Evolutionary conservation across 1,140 invertebrate species (phyloP).

Genomic region (Ostrea edulis): DNA sequence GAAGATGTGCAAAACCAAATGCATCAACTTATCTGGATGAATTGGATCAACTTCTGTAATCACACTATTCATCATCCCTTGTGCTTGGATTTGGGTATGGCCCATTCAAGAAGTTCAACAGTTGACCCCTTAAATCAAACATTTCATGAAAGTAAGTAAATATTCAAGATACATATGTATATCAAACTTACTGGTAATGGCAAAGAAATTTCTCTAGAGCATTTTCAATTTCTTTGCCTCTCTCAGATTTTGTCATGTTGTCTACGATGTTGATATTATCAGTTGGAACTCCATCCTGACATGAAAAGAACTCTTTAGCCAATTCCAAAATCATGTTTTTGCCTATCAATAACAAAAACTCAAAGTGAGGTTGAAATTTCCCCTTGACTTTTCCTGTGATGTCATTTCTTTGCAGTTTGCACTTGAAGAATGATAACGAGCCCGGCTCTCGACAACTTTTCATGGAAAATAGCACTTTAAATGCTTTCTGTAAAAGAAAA

Average conservation of each 20-base stretch:
- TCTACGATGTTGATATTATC: not conserved
- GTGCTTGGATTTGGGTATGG: too few relatives aligned
- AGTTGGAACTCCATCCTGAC: not conserved
- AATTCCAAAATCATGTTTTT: not conserved
- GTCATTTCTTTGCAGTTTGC: not conserved
- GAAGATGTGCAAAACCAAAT: too few relatives aligned
- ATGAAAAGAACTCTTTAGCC: not conserved
- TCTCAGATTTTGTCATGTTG: not conserved
- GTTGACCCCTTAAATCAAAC: too few relatives aligned
- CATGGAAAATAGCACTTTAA: not conserved
- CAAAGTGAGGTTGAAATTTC: not conserved
- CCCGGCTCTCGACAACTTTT: not conserved
- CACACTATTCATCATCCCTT: too few relatives aligned
- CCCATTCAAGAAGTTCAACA: too few relatives aligned
- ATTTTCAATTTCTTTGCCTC: not conserved
- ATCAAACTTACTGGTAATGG: too few relatives aligned
- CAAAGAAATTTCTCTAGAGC: too few relatives aligned
- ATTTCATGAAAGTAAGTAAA: too few relatives aligned
- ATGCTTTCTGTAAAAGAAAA: slow-evolving; percentile 5
- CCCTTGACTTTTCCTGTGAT: not conserved
- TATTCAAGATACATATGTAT: too few relatives aligned
- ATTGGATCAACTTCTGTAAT: too few relatives aligned
- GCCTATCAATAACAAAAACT: not conserved
- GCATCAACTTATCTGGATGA: too few relatives aligned
- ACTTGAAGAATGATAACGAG: not conserved